Percentiles rank a stretch among this genome's conserved stretches.
phyloP scores from a whole-genome alignment of 1,140 invertebrate genomes.

The Harlomillsia oculata region DNA sequence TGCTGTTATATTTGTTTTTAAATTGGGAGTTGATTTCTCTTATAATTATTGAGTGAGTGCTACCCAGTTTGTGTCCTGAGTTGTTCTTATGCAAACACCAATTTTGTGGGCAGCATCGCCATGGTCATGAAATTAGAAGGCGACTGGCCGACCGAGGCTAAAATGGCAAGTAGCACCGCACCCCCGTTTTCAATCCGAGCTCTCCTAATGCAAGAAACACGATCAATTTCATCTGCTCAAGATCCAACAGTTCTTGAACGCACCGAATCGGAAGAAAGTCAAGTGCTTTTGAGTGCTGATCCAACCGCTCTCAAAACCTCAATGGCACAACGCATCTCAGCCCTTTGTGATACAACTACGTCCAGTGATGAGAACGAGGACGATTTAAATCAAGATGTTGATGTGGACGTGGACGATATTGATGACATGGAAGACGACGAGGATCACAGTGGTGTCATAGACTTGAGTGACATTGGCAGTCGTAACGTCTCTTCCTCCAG shows the following conservation, averaged over 20 bases:
- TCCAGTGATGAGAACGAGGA: constrained; percentile 35
- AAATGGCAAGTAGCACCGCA: constrained; percentile 30
- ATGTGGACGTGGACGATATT: constrained; percentile 27
- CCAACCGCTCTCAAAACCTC: not conserved
- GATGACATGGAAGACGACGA: constrained; percentile 21
- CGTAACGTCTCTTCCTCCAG: constrained; percentile 27
- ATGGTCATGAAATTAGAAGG: constrained; percentile 37
- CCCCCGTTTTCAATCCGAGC: constrained; percentile 35
- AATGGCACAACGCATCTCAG: constrained; percentile 25
- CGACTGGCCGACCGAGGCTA: constrained; percentile 36
- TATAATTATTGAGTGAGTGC: too few species aligned
- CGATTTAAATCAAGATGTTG: constrained; percentile 25
- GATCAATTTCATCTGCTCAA: constrained; percentile 4
- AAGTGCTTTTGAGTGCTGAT: not conserved
- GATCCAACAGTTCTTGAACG: not conserved
- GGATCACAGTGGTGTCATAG: constrained; percentile 31
- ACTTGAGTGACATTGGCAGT: constrained; percentile 34
- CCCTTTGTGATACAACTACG: constrained; percentile 36
- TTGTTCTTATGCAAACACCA: too few species aligned
- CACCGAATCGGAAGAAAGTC: not conserved
- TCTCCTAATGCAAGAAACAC: constrained; percentile 32
- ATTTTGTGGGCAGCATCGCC: not conserved
- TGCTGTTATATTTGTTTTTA: too few species aligned
- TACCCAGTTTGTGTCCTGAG: too few species aligned
- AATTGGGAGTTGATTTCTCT: too few species aligned